phyloP scores from a whole-genome alignment of 2,797 vertebrate genomes.

The Gymnodraco acuticeps region DNA sequence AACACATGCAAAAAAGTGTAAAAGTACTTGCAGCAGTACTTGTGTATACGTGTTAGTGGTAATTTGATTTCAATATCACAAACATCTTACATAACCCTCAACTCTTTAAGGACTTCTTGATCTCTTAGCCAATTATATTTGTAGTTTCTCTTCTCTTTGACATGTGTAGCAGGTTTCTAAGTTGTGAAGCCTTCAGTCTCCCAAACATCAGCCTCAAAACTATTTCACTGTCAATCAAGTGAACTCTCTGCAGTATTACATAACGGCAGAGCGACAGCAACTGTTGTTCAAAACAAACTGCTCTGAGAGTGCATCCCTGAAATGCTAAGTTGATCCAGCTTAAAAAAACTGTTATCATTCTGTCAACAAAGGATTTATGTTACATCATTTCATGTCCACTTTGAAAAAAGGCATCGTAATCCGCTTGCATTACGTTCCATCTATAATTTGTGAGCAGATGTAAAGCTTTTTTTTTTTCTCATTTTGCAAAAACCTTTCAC shows the following conservation, averaged over 20 bases:
- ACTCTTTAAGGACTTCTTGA: constrained; percentile 78
- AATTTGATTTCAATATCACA: constrained; percentile 72
- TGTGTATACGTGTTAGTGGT: constrained; percentile 49
- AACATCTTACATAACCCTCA: constrained; percentile 69
- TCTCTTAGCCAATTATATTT: constrained; percentile 44
- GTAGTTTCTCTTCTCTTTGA: constrained; percentile 28
- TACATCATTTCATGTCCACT: constrained; percentile 33
- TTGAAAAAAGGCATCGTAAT: constrained; percentile 41
- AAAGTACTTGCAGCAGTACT: constrained; percentile 44
- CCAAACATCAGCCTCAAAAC: constrained; percentile 46
- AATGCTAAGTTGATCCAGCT: constrained; percentile 44
- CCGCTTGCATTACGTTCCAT: constrained; percentile 38
- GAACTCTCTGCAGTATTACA: constrained; percentile 66
- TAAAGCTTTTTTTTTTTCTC: constrained; percentile 28
- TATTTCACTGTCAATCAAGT: constrained; percentile 55
- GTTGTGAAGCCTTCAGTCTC: constrained; percentile 32
- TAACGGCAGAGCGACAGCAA: constrained; percentile 64
- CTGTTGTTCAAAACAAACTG: constrained; percentile 66
- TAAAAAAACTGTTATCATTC: constrained; percentile 46
- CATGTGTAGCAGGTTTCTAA: constrained; percentile 24
- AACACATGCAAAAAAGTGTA: constrained; percentile 79
- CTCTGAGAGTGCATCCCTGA: constrained; percentile 45
- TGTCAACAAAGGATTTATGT: constrained; percentile 63
- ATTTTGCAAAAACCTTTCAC: constrained; percentile 29
- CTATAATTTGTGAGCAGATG: constrained; percentile 24